These are phyloP conservation scores for Metallyticus violacea DNA, from an alignment of 2,888 invertebrate species.

Conservation along the genomic window DNA sequence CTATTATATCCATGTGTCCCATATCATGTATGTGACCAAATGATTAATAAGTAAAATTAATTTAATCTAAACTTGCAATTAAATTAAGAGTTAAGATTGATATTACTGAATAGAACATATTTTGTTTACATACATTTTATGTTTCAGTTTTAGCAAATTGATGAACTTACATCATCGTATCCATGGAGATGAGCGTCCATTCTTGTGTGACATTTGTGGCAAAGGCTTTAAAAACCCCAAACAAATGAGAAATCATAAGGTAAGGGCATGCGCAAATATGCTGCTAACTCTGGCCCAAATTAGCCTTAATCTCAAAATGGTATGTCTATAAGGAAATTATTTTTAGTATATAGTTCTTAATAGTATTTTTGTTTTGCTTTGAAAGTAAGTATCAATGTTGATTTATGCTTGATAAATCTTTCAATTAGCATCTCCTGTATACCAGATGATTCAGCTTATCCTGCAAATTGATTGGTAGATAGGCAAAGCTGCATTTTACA, in stretches of 20 bases:
- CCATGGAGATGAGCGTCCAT: constrained; percentile 64
- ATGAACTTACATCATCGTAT: constrained; percentile 73
- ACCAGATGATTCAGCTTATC: too few relatives aligned
- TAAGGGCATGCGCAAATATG: constrained; percentile 34
- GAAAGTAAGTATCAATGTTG: too few relatives aligned
- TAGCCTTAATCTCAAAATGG: too few relatives aligned
- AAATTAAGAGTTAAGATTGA: not conserved
- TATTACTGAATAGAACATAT: not conserved
- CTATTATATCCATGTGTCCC: not conserved
- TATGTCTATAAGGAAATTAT: too few relatives aligned
- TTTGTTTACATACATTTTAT: not conserved
- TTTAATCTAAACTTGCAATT: too few relatives aligned
- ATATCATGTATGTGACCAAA: not conserved
- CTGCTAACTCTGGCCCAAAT: not conserved
- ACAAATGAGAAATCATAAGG: constrained; percentile 74
- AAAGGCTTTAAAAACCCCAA: constrained; percentile 77
- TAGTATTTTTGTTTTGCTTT: too few relatives aligned
- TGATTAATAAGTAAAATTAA: too few relatives aligned
- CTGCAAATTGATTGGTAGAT: too few relatives aligned
- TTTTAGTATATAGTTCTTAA: too few relatives aligned
- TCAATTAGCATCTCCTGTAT: too few relatives aligned
- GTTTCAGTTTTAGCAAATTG: constrained; percentile 60
- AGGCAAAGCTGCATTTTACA: too few relatives aligned
- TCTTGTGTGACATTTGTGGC: constrained; percentile 63
- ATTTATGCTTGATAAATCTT: too few relatives aligned